phyloP scores from a whole-genome alignment of 2,113 vertebrate species.

The Cygnus atratus region DNA sequence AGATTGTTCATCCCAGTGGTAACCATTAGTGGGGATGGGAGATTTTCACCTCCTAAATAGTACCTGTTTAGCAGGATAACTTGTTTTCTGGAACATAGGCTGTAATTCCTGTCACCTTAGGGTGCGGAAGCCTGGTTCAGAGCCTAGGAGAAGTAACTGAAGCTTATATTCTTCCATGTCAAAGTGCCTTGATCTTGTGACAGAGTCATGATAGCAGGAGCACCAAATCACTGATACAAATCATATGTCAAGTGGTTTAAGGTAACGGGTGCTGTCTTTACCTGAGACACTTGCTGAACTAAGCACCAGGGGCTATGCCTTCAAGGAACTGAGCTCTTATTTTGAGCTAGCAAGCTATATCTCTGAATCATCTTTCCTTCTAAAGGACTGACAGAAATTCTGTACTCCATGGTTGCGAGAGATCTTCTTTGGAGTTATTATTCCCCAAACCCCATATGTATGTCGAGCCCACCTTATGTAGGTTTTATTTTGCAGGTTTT shows the following conservation, averaged over 20 bases:
- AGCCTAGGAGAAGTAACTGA: neutral
- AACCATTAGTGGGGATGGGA: neutral
- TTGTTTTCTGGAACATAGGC: neutral
- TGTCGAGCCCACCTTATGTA: neutral
- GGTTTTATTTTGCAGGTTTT: neutral
- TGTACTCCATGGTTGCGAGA: neutral
- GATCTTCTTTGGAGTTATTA: neutral
- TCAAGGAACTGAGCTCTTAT: neutral
- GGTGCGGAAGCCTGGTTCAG: neutral
- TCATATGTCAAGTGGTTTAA: neutral
- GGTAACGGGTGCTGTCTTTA: neutral
- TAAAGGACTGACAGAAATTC: neutral
- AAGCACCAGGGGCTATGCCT: neutral
- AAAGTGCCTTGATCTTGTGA: neutral
- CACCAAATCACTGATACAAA: neutral
- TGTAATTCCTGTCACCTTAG: neutral
- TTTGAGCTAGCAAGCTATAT: neutral
- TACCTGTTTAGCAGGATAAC: neutral
- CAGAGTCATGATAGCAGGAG: neutral
- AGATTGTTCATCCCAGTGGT: no score
- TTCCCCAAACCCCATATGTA: neutral
- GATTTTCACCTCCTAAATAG: neutral
- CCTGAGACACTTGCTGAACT: neutral
- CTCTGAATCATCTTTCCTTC: neutral
- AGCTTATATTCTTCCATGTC: neutral